Evolutionary conservation across 2,113 vertebrate species (phyloP).

Genomic region (Paratilapia polleni): DNA sequence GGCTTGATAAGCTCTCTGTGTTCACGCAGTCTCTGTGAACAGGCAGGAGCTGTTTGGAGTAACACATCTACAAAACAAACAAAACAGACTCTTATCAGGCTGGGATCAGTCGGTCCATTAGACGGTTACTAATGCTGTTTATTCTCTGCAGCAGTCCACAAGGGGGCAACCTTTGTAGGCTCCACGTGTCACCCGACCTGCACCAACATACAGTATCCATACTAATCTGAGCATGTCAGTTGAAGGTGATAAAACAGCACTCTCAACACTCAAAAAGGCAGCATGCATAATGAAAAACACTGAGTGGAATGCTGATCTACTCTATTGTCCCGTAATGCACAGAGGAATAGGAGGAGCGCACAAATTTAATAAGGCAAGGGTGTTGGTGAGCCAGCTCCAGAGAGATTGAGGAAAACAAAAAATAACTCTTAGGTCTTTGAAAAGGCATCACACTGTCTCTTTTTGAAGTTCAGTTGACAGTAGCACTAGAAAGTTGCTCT

Average conservation of each 20-base stretch:
- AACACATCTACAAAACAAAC: constrained; percentile 47
- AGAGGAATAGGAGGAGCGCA: not conserved
- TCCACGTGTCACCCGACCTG: constrained; percentile 14
- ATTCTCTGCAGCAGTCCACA: constrained; percentile 54
- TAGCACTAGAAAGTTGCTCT: not conserved
- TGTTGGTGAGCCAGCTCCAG: not conserved
- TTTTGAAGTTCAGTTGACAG: not conserved
- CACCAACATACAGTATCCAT: not conserved
- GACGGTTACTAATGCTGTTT: constrained; percentile 19
- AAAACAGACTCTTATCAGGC: constrained; percentile 54
- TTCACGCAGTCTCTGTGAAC: constrained; percentile 9
- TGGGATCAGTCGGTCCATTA: constrained; percentile 34
- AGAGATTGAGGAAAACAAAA: not conserved
- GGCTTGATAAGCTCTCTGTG: not conserved
- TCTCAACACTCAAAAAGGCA: not conserved
- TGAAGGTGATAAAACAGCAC: not conserved
- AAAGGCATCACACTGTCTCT: not conserved
- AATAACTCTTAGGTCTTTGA: not conserved
- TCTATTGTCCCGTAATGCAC: not conserved
- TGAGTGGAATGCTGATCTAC: not conserved
- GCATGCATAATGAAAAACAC: not conserved
- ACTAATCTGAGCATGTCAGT: not conserved
- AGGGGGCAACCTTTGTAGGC: constrained; percentile 68
- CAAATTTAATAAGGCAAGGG: constrained; percentile 6
- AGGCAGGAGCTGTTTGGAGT: constrained; percentile 44